A percentile compares a stretch with the other conserved stretches of the same genome.
phyloP scores from a whole-genome alignment of 2,888 invertebrate genomes.

The Amphipoea oculea region DNA sequence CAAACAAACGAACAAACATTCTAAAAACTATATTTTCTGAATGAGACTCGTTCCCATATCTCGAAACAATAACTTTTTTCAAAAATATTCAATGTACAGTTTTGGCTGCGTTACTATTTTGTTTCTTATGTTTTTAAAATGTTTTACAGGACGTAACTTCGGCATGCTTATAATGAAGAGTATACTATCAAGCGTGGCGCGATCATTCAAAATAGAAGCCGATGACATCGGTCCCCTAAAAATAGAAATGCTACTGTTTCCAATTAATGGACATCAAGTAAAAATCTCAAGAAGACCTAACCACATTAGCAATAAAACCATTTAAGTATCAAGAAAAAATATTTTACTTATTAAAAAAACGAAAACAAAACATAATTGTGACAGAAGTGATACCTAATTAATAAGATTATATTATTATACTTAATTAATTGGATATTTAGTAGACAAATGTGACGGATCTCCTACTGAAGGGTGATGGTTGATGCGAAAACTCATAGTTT shows the following conservation, averaged over 20 bases:
- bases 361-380: background rate
- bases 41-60: too few relatives aligned
- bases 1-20: background rate
- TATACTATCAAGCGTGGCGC: slow-evolving; percentile 78
- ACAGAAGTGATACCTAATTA: background rate
- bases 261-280: slow-evolving; percentile 82
- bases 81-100: background rate
- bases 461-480: background rate
- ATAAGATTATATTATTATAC: background rate
- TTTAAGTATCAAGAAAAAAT: slow-evolving; percentile 1
- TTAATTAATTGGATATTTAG: background rate
- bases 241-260: slow-evolving; percentile 83
- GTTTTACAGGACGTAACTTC: slow-evolving; percentile 81
- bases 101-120: background rate
- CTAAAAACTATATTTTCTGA: too few relatives aligned
- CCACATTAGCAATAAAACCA: slow-evolving; percentile 27
- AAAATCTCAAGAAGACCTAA: slow-evolving; percentile 72
- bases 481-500: background rate
- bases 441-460: background rate
- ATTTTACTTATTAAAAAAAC: background rate
- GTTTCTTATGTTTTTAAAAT: background rate
- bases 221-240: slow-evolving; percentile 80
- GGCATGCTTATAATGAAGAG: slow-evolving; percentile 86
- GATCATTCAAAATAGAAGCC: slow-evolving; percentile 80
- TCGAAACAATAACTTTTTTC: too few relatives aligned